A percentile compares a stretch with the other conserved stretches of the same genome.
These are phyloP conservation scores for Pseudorhiza aurosa DNA, from an alignment of 30 jellyfish, hydroid and myxozoan genomes.

Conservation along the genomic window DNA sequence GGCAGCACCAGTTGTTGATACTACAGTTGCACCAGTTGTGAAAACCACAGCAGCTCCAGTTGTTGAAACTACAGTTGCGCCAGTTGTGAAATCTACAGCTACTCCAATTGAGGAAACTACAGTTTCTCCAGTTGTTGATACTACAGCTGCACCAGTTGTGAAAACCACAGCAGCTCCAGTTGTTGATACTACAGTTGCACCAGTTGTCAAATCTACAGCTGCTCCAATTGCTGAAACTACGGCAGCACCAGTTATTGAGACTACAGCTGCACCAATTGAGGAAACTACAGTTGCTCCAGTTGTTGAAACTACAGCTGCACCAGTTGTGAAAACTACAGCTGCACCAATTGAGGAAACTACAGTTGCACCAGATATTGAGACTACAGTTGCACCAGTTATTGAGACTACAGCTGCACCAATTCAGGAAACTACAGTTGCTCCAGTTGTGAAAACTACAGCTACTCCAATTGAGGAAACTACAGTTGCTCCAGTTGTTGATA, in stretches of 20 bases:
- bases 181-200: slow-evolving; percentile 20
- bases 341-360: slow-evolving; percentile 5
- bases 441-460: slow-evolving; percentile 42
- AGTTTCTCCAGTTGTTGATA: slow-evolving; percentile 24
- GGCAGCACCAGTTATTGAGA: slow-evolving; percentile 4
- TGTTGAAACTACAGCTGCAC: slow-evolving; percentile 21
- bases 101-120: slow-evolving; percentile 25
- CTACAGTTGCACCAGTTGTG: slow-evolving; percentile 25
- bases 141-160: slow-evolving; percentile 16
- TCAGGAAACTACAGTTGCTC: slow-evolving; percentile 25
- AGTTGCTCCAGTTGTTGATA: slow-evolving; percentile 42
- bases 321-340: slow-evolving; percentile 42
- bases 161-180: slow-evolving; percentile 14
- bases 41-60: slow-evolving; percentile 35
- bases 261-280: slow-evolving; percentile 14
- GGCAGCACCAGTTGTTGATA: slow-evolving; percentile 20
- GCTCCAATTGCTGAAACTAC: slow-evolving; percentile 16
- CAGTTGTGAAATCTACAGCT: slow-evolving; percentile 24
- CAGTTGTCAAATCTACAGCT: slow-evolving; percentile 44
- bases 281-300: slow-evolving; percentile 31
- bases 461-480: slow-evolving; percentile 43
- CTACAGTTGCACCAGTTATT: slow-evolving; percentile 23
- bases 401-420: slow-evolving; percentile 39
- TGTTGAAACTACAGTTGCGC: slow-evolving; percentile 38
- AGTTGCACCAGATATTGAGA: slow-evolving; percentile 25